Conservation (phyloP, 2,888 invertebrate species). For the Tenthredo notha region DNA sequence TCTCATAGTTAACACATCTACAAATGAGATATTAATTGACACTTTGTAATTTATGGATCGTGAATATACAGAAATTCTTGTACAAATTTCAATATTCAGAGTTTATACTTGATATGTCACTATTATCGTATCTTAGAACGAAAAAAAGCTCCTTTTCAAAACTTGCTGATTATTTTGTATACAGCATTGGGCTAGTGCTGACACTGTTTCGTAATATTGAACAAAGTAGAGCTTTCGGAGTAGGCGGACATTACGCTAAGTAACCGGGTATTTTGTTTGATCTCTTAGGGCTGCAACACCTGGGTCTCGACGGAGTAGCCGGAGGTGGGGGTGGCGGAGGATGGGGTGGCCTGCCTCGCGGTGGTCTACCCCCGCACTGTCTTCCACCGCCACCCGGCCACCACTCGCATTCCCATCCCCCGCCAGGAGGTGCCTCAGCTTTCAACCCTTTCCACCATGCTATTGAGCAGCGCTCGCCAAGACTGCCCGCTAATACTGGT, state of each 20-base stretch:
- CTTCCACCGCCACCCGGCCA: constrained; percentile 74
- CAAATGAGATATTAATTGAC: constrained; percentile 34
- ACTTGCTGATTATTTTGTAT: background rate
- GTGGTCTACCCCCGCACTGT: constrained; percentile 75
- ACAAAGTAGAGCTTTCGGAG: constrained; percentile 23
- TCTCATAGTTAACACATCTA: background rate
- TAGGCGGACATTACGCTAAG: constrained; percentile 48
- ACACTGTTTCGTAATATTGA: constrained; percentile 6
- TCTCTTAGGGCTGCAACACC: constrained; percentile 74
- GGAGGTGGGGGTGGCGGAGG: constrained; percentile 73
- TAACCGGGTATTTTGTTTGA: constrained; percentile 63
- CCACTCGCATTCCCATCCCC: constrained; percentile 72
- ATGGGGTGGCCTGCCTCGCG: constrained; percentile 75
- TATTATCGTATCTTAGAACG: background rate
- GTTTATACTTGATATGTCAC: background rate
- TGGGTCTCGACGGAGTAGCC: constrained; percentile 75
- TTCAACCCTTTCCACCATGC: constrained; percentile 77
- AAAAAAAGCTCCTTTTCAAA: background rate
- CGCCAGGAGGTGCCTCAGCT: constrained; percentile 72
- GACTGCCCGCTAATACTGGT: constrained; percentile 70
- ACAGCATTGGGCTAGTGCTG: background rate
- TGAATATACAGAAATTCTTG: background rate
- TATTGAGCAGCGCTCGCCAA: constrained; percentile 75
- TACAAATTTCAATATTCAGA: background rate
- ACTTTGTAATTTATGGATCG: background rate